Base-by-base conservation (phyloP, 2,113 vertebrate genomes). In the Dicrurus megarhynchus region DNA sequence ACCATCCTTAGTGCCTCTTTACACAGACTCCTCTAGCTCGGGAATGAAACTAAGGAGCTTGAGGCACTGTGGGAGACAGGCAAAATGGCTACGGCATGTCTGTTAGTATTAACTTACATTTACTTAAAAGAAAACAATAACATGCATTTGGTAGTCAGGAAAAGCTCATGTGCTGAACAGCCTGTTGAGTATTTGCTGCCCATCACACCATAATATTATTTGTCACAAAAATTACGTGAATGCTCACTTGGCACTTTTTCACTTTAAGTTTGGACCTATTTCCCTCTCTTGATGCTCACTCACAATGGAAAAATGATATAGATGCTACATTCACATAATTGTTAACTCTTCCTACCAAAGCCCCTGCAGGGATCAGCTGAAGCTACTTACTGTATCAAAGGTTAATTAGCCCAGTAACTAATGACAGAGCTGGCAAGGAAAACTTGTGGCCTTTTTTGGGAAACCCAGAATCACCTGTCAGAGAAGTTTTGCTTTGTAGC, bases 31-130 rank as follows among this genome's bases (percentile, higher is more conserved):
- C 56, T 87, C 91, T 82, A 53, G 75, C 83, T 92, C 74, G 15
- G 37, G 63, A 42, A 52, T 28, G 35, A 95, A 95, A 61, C 39
- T 64, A 68, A 89, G 50, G 52, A 41, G 26, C 87, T 49, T 26
- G 44, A 73, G 39, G 70, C 69, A 86, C 63, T 2, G 32, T 2
- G 15, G 59, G 50, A 94, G 65, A 91, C 3, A 64, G 79, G 67
- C 33, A 85, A 95, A 83, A 91, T 1, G 11, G 41, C 87, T 67
- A 24, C 4, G 3, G 59, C 37, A 13, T 46, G 89, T 91, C 75
- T 89, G 23, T 73, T 91, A 33, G 64, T 87, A 93, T 95, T 93
- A 95, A 92, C 94, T 97, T 90, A 78, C 33, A 87, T 90, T 97
- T 91, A 61, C 67, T 74, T 63, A 35, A 76, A 89, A 87, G 56